Evolutionary conservation across 2,888 invertebrate species (phyloP).

Genomic region (Cerastis rubricosa): DNA sequence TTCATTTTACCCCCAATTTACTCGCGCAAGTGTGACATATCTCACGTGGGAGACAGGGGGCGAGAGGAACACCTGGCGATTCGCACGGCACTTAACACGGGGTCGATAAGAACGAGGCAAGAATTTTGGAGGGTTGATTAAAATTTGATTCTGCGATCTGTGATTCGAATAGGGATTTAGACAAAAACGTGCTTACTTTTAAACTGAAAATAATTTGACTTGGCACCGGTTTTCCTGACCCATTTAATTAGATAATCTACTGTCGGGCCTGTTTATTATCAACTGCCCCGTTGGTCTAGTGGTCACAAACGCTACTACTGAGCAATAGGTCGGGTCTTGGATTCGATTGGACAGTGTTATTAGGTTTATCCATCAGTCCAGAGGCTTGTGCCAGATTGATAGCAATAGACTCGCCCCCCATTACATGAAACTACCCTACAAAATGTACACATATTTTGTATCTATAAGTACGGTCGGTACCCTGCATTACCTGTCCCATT

Average conservation of each 20-base stretch:
- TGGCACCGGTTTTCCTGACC: neutral
- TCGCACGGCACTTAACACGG: constrained; percentile 77
- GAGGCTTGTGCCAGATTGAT: neutral
- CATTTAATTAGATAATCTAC: neutral
- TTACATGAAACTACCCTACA: neutral
- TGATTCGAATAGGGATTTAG: neutral
- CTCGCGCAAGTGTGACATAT: constrained; percentile 68
- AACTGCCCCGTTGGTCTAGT: neutral
- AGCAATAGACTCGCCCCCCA: neutral
- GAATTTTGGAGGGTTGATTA: constrained; percentile 59
- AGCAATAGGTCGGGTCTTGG: neutral
- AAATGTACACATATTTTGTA: too few relatives aligned
- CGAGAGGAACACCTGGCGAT: constrained; percentile 70
- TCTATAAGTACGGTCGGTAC: too few relatives aligned
- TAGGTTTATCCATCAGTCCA: neutral
- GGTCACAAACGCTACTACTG: neutral
- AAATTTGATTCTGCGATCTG: constrained; percentile 33
- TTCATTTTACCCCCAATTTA: constrained; percentile 75
- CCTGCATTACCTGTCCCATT: too few relatives aligned
- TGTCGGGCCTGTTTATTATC: neutral
- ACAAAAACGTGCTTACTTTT: neutral
- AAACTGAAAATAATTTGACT: neutral
- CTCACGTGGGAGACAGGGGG: constrained; percentile 65
- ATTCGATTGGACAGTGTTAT: neutral
- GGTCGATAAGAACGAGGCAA: constrained; percentile 61